These are phyloP conservation scores for Hoplostethus mediterraneus DNA, from an alignment of 2,797 vertebrate species.

Conservation along the genomic window DNA sequence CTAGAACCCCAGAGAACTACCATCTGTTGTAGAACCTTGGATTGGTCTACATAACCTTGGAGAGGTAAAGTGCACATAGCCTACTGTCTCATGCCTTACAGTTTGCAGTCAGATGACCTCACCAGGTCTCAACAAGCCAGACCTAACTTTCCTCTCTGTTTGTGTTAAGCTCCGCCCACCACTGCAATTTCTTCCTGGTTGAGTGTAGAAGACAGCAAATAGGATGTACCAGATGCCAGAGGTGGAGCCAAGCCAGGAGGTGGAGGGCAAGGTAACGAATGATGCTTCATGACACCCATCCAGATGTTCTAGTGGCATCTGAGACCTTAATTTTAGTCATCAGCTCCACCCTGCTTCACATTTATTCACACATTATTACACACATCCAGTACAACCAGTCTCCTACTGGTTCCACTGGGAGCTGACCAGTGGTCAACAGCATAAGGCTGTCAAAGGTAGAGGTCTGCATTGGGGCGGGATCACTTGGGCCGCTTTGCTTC, in stretches of 20 bases:
- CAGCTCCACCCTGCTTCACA: background rate
- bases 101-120: conserved; percentile 25
- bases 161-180: conserved; percentile 22
- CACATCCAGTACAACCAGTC: too few species aligned
- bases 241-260: conserved; percentile 47
- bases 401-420: too few species aligned
- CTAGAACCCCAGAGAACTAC: too few species aligned
- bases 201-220: conserved; percentile 20
- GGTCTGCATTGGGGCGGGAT: too few species aligned
- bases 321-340: background rate
- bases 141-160: background rate
- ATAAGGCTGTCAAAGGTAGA: too few species aligned
- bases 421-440: too few species aligned
- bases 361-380: too few species aligned
- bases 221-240: conserved; percentile 64
- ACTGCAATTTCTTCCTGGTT: background rate
- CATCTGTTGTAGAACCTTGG: too few species aligned
- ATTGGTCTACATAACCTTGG: too few species aligned
- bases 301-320: too few species aligned
- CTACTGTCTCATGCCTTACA: background rate
- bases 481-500: too few species aligned
- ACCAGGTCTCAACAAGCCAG: background rate
- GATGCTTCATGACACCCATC: too few species aligned
- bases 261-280: conserved; percentile 66
- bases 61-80: background rate